Conservation (phyloP, 37 sponge, comb jelly and placozoan species). For the Lycopodina hypogea region DNA sequence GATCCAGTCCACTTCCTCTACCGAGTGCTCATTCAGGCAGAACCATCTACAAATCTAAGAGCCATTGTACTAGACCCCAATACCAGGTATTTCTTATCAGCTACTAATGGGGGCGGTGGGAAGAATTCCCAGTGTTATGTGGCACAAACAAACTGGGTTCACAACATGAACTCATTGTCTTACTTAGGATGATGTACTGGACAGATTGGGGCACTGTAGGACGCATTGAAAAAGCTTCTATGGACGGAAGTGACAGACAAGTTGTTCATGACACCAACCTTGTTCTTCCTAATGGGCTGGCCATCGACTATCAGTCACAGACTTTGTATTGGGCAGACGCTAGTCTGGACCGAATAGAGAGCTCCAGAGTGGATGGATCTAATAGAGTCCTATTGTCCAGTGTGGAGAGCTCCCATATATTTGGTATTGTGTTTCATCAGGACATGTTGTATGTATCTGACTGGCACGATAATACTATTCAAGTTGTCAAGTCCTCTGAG, state of each 20-base stretch:
- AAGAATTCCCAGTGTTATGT: background rate
- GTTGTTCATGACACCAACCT: slow-evolving; percentile 24
- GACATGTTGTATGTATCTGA: slow-evolving; percentile 18
- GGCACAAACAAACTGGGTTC: background rate
- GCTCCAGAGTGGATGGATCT: slow-evolving; percentile 52
- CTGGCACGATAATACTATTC: background rate
- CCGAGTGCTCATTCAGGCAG: slow-evolving; percentile 10
- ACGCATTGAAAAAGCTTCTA: slow-evolving; percentile 32
- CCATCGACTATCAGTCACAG: slow-evolving; percentile 54
- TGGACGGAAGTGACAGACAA: slow-evolving; percentile 37
- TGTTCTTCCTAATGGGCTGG: slow-evolving; percentile 56
- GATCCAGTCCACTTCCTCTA: background rate
- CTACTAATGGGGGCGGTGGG: background rate
- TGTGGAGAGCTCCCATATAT: background rate
- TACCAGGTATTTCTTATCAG: background rate
- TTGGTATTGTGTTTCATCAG: background rate
- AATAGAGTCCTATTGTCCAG: background rate
- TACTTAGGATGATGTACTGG: slow-evolving; percentile 68
- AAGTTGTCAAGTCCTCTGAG: too few species aligned
- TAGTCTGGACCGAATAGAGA: slow-evolving; percentile 30
- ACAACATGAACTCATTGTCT: background rate
- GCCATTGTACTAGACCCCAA: slow-evolving; percentile 27
- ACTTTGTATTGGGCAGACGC: slow-evolving; percentile 84
- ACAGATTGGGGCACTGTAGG: slow-evolving; percentile 49
- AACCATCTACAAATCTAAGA: background rate